A percentile compares a stretch with the other conserved stretches of the same genome.
phyloP scores from a whole-genome alignment of 2,888 invertebrate species.

The Ephialtes manifestator region DNA sequence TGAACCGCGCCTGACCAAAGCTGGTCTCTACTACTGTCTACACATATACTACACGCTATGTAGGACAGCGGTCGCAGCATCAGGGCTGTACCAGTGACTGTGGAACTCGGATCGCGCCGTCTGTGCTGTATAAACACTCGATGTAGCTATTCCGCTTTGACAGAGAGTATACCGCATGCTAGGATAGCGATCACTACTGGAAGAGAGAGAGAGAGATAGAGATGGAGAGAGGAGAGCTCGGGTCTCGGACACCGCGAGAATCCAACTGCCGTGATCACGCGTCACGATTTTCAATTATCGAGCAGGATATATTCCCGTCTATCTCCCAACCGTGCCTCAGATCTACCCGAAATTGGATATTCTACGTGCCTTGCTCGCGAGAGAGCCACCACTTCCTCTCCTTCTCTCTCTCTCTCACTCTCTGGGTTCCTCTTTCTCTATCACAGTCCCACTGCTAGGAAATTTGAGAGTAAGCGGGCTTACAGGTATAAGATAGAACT shows the following conservation, averaged over 20 bases:
- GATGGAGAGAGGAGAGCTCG: conserved; percentile 11
- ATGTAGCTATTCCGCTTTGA: conserved; percentile 35
- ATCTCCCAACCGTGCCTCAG: conserved; percentile 69
- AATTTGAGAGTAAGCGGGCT: conserved; percentile 25
- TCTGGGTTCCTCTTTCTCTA: neutral
- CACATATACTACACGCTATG: conserved; percentile 13
- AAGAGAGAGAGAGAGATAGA: neutral
- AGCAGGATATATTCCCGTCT: conserved; percentile 72
- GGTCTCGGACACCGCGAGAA: conserved; percentile 55
- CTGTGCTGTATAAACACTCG: conserved; percentile 36
- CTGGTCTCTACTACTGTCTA: conserved; percentile 40
- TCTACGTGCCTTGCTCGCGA: conserved; percentile 66
- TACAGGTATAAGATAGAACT: conserved; percentile 40
- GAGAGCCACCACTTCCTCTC: conserved; percentile 16
- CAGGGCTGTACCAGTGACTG: conserved; percentile 28
- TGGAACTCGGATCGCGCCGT: conserved; percentile 35
- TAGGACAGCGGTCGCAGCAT: conserved; percentile 4
- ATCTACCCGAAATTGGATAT: conserved; percentile 73
- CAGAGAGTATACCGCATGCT: conserved; percentile 22
- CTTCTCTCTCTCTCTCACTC: neutral
- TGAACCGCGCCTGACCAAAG: conserved; percentile 31
- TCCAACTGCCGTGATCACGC: conserved; percentile 60
- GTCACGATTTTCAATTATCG: conserved; percentile 74
- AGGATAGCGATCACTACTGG: conserved; percentile 12
- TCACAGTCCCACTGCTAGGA: neutral